A percentile compares a stretch with the other conserved stretches of the same genome.
Conservation (phyloP, 2,888 invertebrate species). For the Philaethria dido region DNA sequence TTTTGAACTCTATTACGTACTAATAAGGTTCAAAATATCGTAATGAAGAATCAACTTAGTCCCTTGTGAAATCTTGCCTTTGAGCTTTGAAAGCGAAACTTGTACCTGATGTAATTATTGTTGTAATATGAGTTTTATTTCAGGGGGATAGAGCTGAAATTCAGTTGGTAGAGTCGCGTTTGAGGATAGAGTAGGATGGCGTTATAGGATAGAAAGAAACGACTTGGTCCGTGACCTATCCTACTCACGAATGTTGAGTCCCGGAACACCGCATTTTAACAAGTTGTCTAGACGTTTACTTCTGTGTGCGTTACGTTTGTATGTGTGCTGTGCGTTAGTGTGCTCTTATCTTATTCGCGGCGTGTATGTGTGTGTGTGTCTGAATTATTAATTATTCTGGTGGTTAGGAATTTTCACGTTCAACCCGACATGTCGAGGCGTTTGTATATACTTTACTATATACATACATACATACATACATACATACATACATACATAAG, state of each 20-base stretch:
- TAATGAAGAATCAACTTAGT: slow-evolving; percentile 48
- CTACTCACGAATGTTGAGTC: slow-evolving; percentile 82
- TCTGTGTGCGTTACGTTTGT: slow-evolving; percentile 54
- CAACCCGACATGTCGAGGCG: slow-evolving; percentile 35
- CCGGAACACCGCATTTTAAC: slow-evolving; percentile 81
- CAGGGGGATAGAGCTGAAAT: slow-evolving; percentile 50
- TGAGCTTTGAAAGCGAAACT: slow-evolving; percentile 81
- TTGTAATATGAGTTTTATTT: slow-evolving; percentile 42
- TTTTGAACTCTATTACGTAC: slow-evolving; percentile 39
- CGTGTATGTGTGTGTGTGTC: slow-evolving; percentile 38
- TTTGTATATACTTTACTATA: slow-evolving; percentile 19
- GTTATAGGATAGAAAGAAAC: slow-evolving; percentile 55
- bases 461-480: background rate
- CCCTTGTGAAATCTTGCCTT: slow-evolving; percentile 51
- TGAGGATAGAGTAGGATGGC: slow-evolving; percentile 47
- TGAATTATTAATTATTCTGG: slow-evolving; percentile 45
- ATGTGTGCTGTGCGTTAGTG: slow-evolving; percentile 45
- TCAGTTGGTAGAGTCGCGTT: slow-evolving; percentile 42
- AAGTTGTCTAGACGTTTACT: slow-evolving; percentile 75
- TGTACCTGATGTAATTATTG: slow-evolving; percentile 64
- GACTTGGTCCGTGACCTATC: slow-evolving; percentile 82
- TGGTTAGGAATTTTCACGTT: slow-evolving; percentile 47
- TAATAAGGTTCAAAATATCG: slow-evolving; percentile 45
- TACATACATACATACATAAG: background rate
- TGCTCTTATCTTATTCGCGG: slow-evolving; percentile 42